phyloP scores from a whole-genome alignment of 2,888 invertebrate species.

The Drosophila cognata region DNA sequence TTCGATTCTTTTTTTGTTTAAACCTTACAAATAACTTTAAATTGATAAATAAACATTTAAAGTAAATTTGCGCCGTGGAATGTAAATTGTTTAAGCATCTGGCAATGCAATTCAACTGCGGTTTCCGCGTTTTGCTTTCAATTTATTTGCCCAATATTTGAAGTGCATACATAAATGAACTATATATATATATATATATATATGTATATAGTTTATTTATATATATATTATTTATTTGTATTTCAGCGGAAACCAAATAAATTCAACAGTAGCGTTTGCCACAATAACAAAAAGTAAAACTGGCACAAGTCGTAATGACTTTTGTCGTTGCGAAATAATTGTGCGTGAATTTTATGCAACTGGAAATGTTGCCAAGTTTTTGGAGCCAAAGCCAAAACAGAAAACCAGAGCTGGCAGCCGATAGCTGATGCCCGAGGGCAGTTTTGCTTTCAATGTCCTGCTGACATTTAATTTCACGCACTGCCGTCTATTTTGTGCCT shows the following conservation, averaged over 20 bases:
- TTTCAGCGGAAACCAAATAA: slow-evolving; percentile 66
- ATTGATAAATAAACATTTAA: not conserved
- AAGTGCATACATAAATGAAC: not conserved
- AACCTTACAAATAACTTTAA: not conserved
- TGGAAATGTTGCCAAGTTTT: slow-evolving; percentile 45
- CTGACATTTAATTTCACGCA: slow-evolving; percentile 80
- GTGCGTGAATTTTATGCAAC: slow-evolving; percentile 71
- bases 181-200: not conserved
- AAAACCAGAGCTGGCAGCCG: not conserved
- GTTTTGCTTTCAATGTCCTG: slow-evolving; percentile 71
- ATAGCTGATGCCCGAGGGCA: slow-evolving; percentile 20
- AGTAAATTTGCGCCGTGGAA: not conserved
- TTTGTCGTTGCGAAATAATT: slow-evolving; percentile 78
- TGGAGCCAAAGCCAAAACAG: slow-evolving; percentile 28
- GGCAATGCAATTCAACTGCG: slow-evolving; percentile 13
- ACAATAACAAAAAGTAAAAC: slow-evolving; percentile 32
- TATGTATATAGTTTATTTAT: not conserved
- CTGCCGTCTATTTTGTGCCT: slow-evolving; percentile 78
- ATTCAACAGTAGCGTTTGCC: slow-evolving; percentile 65
- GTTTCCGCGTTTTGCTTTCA: slow-evolving; percentile 11
- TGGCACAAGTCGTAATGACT: slow-evolving; percentile 69
- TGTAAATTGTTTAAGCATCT: slow-evolving; percentile 5
- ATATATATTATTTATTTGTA: not conserved
- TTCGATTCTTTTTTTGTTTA: not conserved
- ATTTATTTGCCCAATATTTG: slow-evolving; percentile 11